These are phyloP conservation scores for Dryobota labecula DNA, from an alignment of 2,888 invertebrate genomes.

Conservation along the genomic window DNA sequence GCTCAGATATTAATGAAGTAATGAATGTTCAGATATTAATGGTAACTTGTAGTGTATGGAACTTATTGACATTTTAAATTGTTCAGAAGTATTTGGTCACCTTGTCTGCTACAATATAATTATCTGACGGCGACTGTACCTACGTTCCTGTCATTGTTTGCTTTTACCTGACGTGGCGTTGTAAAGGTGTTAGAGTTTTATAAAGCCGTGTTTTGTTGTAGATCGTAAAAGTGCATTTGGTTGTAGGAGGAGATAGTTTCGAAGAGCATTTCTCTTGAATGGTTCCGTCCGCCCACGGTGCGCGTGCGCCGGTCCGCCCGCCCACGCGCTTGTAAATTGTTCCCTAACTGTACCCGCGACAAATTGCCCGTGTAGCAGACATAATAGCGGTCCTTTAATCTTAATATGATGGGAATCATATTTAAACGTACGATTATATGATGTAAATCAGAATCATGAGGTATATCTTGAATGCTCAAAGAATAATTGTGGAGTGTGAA, in stretches of 20 bases:
- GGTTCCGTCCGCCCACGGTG: slow-evolving; percentile 81
- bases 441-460: slow-evolving; percentile 36
- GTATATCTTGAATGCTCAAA: slow-evolving; percentile 10
- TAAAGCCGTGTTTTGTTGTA: slow-evolving; percentile 78
- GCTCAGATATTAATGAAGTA: no score
- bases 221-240: slow-evolving; percentile 79
- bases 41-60: no score
- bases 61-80: no score
- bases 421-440: slow-evolving; percentile 43
- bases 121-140: no score
- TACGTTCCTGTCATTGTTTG: slow-evolving; percentile 69
- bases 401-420: slow-evolving; percentile 74
- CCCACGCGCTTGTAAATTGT: slow-evolving; percentile 85
- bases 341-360: slow-evolving; percentile 85
- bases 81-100: no score
- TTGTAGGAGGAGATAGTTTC: slow-evolving; percentile 77
- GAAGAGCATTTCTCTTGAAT: slow-evolving; percentile 83
- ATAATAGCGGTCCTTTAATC: slow-evolving; percentile 77
- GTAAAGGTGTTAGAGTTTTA: slow-evolving; percentile 80
- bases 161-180: slow-evolving; percentile 70
- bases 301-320: slow-evolving; percentile 80
- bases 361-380: slow-evolving; percentile 80
- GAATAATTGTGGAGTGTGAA: slow-evolving; percentile 19
- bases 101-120: no score
- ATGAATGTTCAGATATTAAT: no score